These are phyloP conservation scores for Apocheima hispidaria DNA, from an alignment of 2,888 invertebrate species.

Conservation along the genomic window DNA sequence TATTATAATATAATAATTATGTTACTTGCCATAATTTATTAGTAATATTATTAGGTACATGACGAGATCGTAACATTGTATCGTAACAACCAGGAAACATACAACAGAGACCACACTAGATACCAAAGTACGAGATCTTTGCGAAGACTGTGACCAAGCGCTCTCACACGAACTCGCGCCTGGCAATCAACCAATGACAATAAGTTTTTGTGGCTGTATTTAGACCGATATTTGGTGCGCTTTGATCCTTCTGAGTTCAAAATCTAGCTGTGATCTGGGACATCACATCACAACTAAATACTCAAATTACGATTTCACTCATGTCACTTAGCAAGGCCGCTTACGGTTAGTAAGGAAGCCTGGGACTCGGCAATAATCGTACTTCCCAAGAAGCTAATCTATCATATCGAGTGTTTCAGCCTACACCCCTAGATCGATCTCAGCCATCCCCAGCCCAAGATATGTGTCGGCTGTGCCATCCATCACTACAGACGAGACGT, in stretches of 20 bases:
- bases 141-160: too few relatives aligned
- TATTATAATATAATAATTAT: too few relatives aligned
- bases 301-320: not conserved
- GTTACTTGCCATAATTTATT: too few relatives aligned
- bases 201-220: too few relatives aligned
- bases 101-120: too few relatives aligned
- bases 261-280: too few relatives aligned
- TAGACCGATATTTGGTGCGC: too few relatives aligned
- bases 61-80: not conserved
- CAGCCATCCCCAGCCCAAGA: conserved; percentile 42
- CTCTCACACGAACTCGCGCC: too few relatives aligned
- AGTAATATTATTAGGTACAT: not conserved
- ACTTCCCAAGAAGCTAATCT: conserved; percentile 62
- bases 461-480: conserved; percentile 45
- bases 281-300: too few relatives aligned
- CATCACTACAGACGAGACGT: conserved; percentile 52
- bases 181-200: too few relatives aligned
- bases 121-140: too few relatives aligned
- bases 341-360: conserved; percentile 45
- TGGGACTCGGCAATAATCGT: conserved; percentile 56
- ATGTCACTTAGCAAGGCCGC: conserved; percentile 38
- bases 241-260: too few relatives aligned
- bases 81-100: not conserved
- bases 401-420: conserved; percentile 65
- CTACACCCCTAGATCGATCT: conserved; percentile 73